Evolutionary conservation across 2,113 vertebrate genomes (phyloP).

Genomic region (Phoenicopterus ruber): DNA sequence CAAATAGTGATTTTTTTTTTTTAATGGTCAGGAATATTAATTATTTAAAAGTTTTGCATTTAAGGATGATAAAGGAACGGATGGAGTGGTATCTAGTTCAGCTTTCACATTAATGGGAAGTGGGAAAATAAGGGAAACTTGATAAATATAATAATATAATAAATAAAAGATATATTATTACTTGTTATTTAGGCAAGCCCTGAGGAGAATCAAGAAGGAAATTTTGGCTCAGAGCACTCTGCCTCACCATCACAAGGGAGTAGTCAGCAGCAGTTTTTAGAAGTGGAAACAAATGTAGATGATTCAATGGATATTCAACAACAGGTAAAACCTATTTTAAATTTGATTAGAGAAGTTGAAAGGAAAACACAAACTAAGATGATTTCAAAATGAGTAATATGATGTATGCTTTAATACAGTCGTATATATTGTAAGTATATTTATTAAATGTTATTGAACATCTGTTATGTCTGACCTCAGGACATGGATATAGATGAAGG

Average conservation of each 20-base stretch:
- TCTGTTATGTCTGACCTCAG: conserved; percentile 51
- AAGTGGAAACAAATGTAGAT: conserved; percentile 86
- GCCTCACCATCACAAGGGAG: conserved; percentile 84
- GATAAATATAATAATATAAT: no score
- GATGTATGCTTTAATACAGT: background rate
- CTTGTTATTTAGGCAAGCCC: conserved; percentile 68
- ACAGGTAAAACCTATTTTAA: conserved; percentile 77
- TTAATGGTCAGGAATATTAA: background rate
- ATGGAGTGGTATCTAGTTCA: background rate
- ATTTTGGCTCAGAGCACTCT: conserved; percentile 89
- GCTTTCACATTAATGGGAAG: background rate
- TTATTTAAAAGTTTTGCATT: background rate
- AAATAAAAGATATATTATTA: background rate
- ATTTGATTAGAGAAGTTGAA: background rate
- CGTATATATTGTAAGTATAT: background rate
- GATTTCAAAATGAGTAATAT: background rate
- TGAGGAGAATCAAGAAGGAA: conserved; percentile 87
- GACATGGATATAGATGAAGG: conserved; percentile 97
- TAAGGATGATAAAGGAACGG: background rate
- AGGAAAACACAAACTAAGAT: background rate
- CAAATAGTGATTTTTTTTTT: background rate
- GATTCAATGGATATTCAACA: conserved; percentile 97
- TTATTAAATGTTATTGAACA: background rate
- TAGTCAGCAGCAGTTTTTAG: conserved; percentile 86
- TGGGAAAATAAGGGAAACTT: background rate